phyloP scores from a whole-genome alignment of 2,113 vertebrate genomes.

The Cynopterus brachyotis region DNA sequence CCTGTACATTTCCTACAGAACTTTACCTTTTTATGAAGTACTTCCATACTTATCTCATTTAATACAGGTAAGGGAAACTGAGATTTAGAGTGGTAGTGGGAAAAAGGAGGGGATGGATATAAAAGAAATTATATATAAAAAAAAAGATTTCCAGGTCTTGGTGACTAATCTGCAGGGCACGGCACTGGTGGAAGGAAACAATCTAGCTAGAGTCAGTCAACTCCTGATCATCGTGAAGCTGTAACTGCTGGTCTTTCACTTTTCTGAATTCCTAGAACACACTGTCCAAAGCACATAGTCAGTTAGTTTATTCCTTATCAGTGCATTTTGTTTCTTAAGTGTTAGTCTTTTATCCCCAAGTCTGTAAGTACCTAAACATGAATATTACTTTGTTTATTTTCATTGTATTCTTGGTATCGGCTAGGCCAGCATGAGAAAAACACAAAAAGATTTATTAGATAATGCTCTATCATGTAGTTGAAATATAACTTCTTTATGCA shows the following conservation, averaged over 20 bases:
- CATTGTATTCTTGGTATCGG: background rate
- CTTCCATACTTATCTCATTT: background rate
- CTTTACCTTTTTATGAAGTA: background rate
- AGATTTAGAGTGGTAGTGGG: background rate
- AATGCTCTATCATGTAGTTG: background rate
- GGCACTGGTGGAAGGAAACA: background rate
- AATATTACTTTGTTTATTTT: background rate
- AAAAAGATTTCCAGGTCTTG: background rate
- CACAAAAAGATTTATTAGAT: background rate
- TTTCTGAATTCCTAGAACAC: background rate
- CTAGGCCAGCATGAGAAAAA: background rate
- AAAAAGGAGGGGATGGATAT: background rate
- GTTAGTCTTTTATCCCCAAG: background rate
- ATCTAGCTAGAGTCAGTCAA: background rate
- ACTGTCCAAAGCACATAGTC: background rate
- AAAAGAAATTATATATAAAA: background rate
- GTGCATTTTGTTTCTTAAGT: background rate
- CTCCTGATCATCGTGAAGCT: background rate
- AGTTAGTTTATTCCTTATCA: background rate
- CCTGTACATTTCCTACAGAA: background rate
- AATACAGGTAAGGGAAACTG: background rate
- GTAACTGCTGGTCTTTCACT: background rate
- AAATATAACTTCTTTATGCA: background rate
- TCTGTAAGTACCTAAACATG: background rate
- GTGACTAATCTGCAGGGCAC: background rate